Conservation (phyloP, 2,888 invertebrate species). For the Lutraria lutraria region DNA sequence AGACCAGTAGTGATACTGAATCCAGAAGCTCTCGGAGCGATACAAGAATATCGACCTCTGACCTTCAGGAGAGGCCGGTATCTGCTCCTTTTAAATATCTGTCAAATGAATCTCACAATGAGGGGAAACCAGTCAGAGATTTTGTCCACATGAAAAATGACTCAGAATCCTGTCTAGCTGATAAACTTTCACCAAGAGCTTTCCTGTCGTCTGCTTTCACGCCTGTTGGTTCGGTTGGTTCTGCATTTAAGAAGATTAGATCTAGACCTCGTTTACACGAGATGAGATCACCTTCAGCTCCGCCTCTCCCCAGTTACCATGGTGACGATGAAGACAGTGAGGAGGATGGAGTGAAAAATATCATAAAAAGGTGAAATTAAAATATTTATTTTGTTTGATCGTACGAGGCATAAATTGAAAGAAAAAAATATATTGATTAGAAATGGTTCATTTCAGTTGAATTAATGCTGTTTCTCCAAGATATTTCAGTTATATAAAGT, state of each 20-base stretch:
- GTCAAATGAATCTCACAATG: constrained; percentile 68
- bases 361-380: constrained; percentile 57
- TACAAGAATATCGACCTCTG: constrained; percentile 55
- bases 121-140: constrained; percentile 66
- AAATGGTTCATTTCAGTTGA: no score
- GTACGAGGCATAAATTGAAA: no score
- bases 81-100: constrained; percentile 78
- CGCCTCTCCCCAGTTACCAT: constrained; percentile 78
- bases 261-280: constrained; percentile 62
- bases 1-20: constrained; percentile 80
- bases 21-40: constrained; percentile 73
- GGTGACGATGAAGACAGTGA: constrained; percentile 77
- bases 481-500: no score
- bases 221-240: constrained; percentile 65
- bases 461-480: no score
- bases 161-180: constrained; percentile 68
- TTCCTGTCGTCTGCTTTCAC: constrained; percentile 75
- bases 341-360: constrained; percentile 66
- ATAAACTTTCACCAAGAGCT: constrained; percentile 82
- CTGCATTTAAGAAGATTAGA: constrained; percentile 66
- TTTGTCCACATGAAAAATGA: constrained; percentile 51
- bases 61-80: constrained; percentile 70
- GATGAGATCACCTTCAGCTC: constrained; percentile 81
- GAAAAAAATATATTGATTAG: no score
- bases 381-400: background rate